Evolutionary conservation across 1,140 invertebrate genomes (phyloP).

Genomic region (Lepidurus couesii): DNA sequence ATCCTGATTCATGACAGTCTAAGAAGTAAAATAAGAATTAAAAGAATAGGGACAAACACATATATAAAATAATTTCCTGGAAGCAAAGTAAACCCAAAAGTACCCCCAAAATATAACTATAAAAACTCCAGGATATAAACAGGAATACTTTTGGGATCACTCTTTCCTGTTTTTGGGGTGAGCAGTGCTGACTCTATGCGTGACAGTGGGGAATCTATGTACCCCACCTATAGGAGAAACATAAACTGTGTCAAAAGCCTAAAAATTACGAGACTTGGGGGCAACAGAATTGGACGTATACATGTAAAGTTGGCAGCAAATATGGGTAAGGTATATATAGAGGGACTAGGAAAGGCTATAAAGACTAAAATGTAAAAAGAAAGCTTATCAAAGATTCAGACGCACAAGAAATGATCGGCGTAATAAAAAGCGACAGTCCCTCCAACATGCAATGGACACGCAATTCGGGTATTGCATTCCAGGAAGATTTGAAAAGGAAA

Average conservation of each 20-base stretch:
- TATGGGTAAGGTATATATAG: background rate
- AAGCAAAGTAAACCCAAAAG: too few relatives aligned
- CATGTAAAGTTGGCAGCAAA: background rate
- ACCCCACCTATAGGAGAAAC: background rate
- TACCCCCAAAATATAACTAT: too few relatives aligned
- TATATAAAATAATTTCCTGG: too few relatives aligned
- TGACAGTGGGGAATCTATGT: background rate
- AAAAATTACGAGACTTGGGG: background rate
- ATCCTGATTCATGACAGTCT: too few relatives aligned
- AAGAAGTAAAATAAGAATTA: too few relatives aligned
- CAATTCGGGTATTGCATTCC: background rate
- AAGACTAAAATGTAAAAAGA: background rate
- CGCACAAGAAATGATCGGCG: background rate
- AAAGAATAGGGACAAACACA: too few relatives aligned
- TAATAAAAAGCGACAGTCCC: background rate
- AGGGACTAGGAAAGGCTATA: background rate
- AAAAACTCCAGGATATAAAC: background rate
- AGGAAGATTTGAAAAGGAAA: background rate
- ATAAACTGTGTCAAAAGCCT: background rate
- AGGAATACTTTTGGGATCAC: background rate
- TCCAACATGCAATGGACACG: background rate
- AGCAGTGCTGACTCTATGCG: too few relatives aligned
- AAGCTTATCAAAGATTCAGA: background rate
- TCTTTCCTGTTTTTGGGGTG: background rate
- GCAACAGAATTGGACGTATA: background rate